phyloP scores from a whole-genome alignment of 2,797 vertebrate species.

The Kryptopterus vitreolus region DNA sequence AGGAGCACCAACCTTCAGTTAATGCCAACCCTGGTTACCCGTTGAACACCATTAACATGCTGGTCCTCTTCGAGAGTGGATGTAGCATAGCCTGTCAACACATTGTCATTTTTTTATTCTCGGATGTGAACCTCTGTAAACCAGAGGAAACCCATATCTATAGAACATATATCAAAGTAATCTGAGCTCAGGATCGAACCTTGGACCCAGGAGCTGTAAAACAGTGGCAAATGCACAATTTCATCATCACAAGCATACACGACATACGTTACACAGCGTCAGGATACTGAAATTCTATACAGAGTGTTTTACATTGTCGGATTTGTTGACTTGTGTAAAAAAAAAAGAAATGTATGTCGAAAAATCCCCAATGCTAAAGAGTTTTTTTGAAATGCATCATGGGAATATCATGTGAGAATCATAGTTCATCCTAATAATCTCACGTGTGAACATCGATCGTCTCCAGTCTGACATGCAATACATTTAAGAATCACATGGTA shows the following conservation, averaged over 20 bases:
- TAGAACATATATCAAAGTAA: not conserved
- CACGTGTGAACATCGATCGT: not conserved
- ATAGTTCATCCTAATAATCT: not conserved
- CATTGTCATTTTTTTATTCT: not conserved
- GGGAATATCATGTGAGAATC: not conserved
- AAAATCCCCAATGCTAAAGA: no score
- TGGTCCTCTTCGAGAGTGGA: not conserved
- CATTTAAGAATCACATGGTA: not conserved
- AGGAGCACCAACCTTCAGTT: no score
- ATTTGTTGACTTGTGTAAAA: not conserved
- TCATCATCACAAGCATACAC: not conserved
- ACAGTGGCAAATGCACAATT: not conserved
- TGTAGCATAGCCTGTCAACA: not conserved
- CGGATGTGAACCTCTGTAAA: not conserved
- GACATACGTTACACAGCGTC: no score
- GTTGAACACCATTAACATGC: no score
- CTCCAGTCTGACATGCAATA: not conserved
- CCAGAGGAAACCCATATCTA: not conserved
- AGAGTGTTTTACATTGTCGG: no score
- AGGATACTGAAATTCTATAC: no score
- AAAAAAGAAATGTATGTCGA: no score
- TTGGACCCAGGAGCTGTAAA: conserved; percentile 11
- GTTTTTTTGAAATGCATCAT: not conserved
- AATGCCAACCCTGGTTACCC: no score
- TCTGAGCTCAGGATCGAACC: not conserved